Percentiles rank a stretch among this genome's conserved stretches.
These are phyloP conservation scores for Chrysopa pallens DNA, from an alignment of 1,140 invertebrate species.

Conservation along the genomic window DNA sequence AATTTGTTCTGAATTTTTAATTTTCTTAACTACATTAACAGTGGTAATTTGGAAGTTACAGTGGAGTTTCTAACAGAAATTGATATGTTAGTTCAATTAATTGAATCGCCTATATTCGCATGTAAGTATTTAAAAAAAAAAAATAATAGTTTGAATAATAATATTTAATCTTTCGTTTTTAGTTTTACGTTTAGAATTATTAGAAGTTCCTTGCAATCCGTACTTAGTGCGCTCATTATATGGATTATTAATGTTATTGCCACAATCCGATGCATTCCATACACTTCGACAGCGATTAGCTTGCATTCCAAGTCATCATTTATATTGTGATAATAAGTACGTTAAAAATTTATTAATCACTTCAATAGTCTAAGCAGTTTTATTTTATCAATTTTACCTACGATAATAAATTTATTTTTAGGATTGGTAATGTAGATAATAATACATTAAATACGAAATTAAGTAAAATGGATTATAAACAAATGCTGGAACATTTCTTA, in stretches of 20 bases:
- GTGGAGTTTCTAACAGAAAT: conserved; percentile 92
- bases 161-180: conserved; percentile 13
- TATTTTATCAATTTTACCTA: background rate
- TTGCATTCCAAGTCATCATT: conserved; percentile 58
- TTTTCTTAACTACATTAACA: conserved; percentile 24
- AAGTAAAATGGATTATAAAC: conserved; percentile 36
- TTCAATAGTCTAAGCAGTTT: background rate
- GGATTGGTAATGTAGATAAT: conserved; percentile 12
- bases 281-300: conserved; percentile 71
- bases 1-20: background rate
- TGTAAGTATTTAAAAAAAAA: conserved; percentile 47
- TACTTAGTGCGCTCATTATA: conserved; percentile 80
- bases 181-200: conserved; percentile 83
- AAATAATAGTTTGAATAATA: background rate
- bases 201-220: conserved; percentile 61
- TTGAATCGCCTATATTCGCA: conserved; percentile 98
- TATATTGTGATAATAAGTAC: conserved; percentile 23
- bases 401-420: conserved; percentile 4
- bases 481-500: conserved; percentile 42
- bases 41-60: conserved; percentile 88
- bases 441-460: conserved; percentile 11
- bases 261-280: conserved; percentile 91
- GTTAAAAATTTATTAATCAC: background rate
- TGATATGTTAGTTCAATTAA: conserved; percentile 90
- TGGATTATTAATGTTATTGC: conserved; percentile 92